These are phyloP conservation scores for Sminthurides aquaticus DNA, from an alignment of 2,888 invertebrate genomes.

Conservation along the genomic window DNA sequence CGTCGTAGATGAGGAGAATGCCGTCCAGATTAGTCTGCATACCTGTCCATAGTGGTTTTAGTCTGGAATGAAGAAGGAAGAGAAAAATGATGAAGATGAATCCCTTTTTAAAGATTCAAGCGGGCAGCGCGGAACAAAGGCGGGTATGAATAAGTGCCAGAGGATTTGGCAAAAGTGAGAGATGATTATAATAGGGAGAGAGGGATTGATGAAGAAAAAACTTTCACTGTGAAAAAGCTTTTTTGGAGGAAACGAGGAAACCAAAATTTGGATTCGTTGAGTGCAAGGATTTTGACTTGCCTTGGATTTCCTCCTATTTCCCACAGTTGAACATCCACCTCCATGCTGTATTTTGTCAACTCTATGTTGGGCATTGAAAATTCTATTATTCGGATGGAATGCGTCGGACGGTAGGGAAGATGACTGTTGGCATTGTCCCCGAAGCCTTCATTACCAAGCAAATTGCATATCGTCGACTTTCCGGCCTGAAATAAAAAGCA, in stretches of 20 bases:
- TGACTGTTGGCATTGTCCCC: conserved; percentile 24
- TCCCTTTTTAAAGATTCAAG: too few species aligned
- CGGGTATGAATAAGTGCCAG: too few species aligned
- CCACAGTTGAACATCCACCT: conserved; percentile 40
- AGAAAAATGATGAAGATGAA: too few species aligned
- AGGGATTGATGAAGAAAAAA: too few species aligned
- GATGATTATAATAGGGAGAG: too few species aligned
- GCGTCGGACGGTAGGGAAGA: conserved; percentile 39
- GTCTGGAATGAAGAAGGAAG: conserved; percentile 15
- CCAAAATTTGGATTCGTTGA: too few species aligned
- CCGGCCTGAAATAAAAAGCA: conserved; percentile 27
- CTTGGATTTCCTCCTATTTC: conserved; percentile 43
- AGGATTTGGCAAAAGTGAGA: too few species aligned
- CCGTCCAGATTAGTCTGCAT: conserved; percentile 39
- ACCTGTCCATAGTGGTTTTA: conserved; percentile 40
- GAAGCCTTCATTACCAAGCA: conserved; percentile 37
- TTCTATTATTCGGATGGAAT: conserved; percentile 40
- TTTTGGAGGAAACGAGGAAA: too few species aligned
- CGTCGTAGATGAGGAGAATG: conserved; percentile 37
- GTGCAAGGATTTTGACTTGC: too few species aligned
- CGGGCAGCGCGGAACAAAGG: too few species aligned
- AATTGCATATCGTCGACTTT: conserved; percentile 37
- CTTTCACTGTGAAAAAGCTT: too few species aligned
- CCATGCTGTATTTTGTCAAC: conserved; percentile 33
- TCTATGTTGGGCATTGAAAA: conserved; percentile 32